Evolutionary conservation across 2,113 vertebrate species (phyloP).

Genomic region (Pseudorasbora parva): DNA sequence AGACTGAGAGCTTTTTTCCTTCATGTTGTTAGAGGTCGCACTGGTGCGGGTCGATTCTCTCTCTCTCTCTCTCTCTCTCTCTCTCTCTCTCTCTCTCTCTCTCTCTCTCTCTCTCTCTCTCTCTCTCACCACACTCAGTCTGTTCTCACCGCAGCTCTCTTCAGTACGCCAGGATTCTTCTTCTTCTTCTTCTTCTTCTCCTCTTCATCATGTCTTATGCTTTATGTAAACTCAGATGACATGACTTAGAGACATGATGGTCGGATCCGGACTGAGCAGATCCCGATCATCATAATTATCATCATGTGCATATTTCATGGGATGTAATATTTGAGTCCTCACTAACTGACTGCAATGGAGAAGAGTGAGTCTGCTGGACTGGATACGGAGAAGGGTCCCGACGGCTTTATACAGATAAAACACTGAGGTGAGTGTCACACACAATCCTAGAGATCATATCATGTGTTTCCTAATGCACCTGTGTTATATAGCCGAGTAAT

Average conservation of each 20-base stretch:
- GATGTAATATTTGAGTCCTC: neutral
- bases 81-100: neutral
- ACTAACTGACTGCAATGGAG: neutral
- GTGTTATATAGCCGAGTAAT: no score
- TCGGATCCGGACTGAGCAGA: no score
- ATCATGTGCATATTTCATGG: neutral
- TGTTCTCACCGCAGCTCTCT: neutral
- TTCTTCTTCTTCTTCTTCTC: no score
- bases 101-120: neutral
- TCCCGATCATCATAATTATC: no score
- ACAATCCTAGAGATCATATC: no score
- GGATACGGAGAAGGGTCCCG: no score
- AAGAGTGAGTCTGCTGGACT: neutral
- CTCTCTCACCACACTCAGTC: neutral
- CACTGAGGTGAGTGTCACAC: conserved; percentile 2
- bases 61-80: neutral
- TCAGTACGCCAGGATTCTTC: neutral
- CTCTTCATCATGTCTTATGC: conserved; percentile 3
- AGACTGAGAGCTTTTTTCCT: no score
- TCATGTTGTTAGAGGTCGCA: no score
- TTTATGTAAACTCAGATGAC: neutral
- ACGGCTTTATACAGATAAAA: neutral
- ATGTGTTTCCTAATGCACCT: no score
- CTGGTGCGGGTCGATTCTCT: no score
- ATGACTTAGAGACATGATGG: neutral